Evolutionary conservation across 2,888 invertebrate genomes (phyloP).

Genomic region (Sinopyrophorus schimmeli): DNA sequence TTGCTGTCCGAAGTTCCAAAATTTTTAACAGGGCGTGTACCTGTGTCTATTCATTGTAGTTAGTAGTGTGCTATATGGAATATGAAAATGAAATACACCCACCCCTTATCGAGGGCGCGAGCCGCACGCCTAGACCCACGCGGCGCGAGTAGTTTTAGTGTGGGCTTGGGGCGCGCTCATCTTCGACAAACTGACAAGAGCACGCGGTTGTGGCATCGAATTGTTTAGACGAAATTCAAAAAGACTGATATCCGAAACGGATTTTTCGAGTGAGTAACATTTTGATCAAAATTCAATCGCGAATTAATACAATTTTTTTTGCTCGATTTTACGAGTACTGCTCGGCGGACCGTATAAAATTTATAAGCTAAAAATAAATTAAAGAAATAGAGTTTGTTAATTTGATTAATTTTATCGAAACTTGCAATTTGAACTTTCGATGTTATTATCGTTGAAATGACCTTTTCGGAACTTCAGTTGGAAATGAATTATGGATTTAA

Average conservation of each 20-base stretch:
- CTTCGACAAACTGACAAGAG: slow-evolving; percentile 31
- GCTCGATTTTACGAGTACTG: too few relatives aligned
- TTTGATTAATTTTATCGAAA: too few relatives aligned
- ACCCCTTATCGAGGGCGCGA: slow-evolving; percentile 32
- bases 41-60: slow-evolving; percentile 22
- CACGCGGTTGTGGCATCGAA: slow-evolving; percentile 25
- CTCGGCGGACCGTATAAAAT: too few relatives aligned
- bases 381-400: too few relatives aligned
- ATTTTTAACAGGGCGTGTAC: slow-evolving; percentile 30
- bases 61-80: slow-evolving; percentile 26
- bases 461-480: slow-evolving; percentile 10
- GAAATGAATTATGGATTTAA: too few relatives aligned
- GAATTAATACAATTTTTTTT: too few relatives aligned
- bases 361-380: too few relatives aligned
- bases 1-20: slow-evolving; percentile 16
- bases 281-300: too few relatives aligned
- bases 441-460: slow-evolving; percentile 14
- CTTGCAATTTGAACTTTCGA: slow-evolving; percentile 8
- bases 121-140: slow-evolving; percentile 31
- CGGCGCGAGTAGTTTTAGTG: slow-evolving; percentile 32
- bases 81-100: slow-evolving; percentile 33
- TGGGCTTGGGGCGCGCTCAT: slow-evolving; percentile 32
- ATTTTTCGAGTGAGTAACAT: too few relatives aligned
- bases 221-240: slow-evolving; percentile 22
- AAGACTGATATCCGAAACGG: slow-evolving; percentile 24